Conservation (phyloP, 2,797 vertebrate genomes). For the Tenualosa ilisha region DNA sequence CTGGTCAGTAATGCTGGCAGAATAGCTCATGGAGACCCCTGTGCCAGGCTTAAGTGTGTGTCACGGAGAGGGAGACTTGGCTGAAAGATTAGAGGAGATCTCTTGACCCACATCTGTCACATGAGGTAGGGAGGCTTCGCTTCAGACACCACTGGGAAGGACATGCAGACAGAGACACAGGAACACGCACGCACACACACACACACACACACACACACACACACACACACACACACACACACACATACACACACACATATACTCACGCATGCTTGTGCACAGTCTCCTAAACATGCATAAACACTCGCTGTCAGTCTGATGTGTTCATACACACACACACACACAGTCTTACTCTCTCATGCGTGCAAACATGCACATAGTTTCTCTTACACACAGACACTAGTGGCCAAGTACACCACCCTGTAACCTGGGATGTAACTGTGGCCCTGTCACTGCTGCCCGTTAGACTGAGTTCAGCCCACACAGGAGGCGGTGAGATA, state of each 20-base stretch:
- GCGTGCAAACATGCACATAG: background rate
- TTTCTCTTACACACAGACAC: background rate
- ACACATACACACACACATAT: background rate
- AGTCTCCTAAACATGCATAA: background rate
- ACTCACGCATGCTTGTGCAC: background rate
- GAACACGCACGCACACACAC: too few relatives aligned
- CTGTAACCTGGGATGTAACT: background rate
- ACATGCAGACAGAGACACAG: too few relatives aligned
- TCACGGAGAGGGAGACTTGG: background rate
- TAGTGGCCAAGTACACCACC: background rate
- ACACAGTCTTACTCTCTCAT: background rate
- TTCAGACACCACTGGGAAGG: too few relatives aligned
- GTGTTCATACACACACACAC: background rate
- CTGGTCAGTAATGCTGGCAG: background rate
- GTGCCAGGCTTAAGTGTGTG: background rate
- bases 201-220: background rate
- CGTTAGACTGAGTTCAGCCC: background rate
- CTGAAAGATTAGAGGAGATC: background rate
- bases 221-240: background rate
- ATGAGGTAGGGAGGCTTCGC: background rate
- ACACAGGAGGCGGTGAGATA: background rate
- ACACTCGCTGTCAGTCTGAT: background rate
- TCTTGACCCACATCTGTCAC: conserved; percentile 6
- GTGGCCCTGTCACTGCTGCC: background rate
- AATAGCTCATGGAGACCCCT: background rate